Base-by-base conservation (phyloP, 2,888 invertebrate species). In the Machimus rusticus region DNA sequence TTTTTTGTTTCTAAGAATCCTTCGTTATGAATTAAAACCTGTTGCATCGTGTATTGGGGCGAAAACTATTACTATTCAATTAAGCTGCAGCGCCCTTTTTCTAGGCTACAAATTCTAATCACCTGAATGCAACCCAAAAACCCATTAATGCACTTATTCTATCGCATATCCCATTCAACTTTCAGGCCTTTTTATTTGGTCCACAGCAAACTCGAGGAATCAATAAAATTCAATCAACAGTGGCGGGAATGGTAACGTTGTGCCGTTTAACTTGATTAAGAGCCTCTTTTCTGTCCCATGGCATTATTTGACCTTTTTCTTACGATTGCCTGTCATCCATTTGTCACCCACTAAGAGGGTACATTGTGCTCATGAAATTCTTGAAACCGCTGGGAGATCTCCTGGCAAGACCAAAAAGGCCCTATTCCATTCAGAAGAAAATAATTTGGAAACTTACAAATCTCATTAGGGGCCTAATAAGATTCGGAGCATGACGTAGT, bases 361-460 rank as follows among this genome's bases (percentile, higher is more conserved):
- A 23, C 23, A 34, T 76, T 76, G 76, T 76, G 39, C 31, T 76
- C 28, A 28, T 28, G 34, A 28, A 76, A 76, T 76, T 34, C 76
- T 76, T 28, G 66, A 66, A 28, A 66, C 66, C 28, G 39, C 37
- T 37, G 34, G 34, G 76, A 76, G 76, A 76, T 39, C 19, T 1
- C 37, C 31, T 12, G n/a, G 34, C n/a, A 37, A 76, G 31, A 5
- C 34, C 16, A 66, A 28, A 66, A 76, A 19, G 34, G 39, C 31
- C 76, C 76, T 34, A 39, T 34, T 19, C 77, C 46, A 39, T 78
- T 14, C 39, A 78, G 43, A 19, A 39, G 31, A 57, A 82, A 57
- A 57, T 82, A 57, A 82, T 82, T 82, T 82, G 34, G 82, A 23
- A 57, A 34, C 57, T 82, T 57, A 37, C 82, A 82, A 82, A 82